Evolutionary conservation across 1,140 invertebrate genomes (phyloP), one percentile per base, ranked within the genome.

Genomic region (Sarcophaga peregrina): DNA sequence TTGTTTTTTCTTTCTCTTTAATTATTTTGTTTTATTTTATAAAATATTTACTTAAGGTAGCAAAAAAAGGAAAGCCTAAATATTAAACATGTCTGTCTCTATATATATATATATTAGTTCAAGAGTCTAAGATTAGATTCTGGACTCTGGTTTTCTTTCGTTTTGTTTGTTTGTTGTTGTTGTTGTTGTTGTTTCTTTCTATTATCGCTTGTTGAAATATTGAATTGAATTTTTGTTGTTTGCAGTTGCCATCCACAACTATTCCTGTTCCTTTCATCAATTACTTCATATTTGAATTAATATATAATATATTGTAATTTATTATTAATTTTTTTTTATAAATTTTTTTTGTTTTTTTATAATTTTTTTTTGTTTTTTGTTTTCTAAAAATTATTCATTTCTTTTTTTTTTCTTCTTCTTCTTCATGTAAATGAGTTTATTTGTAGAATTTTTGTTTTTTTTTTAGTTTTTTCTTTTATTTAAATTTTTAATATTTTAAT

Each of bases 341-440:
- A n/a, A n/a, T 37, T 9, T 52, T 17, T 50, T 78, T 78, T 50
- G 50, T 25, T 20, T 76, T 48, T 76, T 17, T 74, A 74, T 74
- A 45, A 74, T 68, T 17, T 68, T 17, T 74, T 47, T 11, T 9
- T 25, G n/a, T 76, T 76, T 76, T 78, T n/a, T 52, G 2, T 50
- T 78, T 78, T 78, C 75, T 78, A 78, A 78, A 78, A 78, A 78
- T 78, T 78, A 78, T 20, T 50, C 75, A 81, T 46, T 80, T n/a
- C n/a, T n/a, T n/a, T n/a, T n/a, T n/a, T n/a, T n/a, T n/a, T 76
- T 76, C 47, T 46, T 76, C 45, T 80, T 81, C 47, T 20, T 15
- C 62, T 80, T 75, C 75, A 82, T 54, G 80, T 73, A 76, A 45
- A 68, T 83, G 72, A 75, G 48, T 80, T 68, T 81, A 76, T 76